Evolutionary conservation across 2,797 vertebrate species (phyloP), one percentile per base, ranked within the genome.

Genomic region (Hozukius guyotensis): DNA sequence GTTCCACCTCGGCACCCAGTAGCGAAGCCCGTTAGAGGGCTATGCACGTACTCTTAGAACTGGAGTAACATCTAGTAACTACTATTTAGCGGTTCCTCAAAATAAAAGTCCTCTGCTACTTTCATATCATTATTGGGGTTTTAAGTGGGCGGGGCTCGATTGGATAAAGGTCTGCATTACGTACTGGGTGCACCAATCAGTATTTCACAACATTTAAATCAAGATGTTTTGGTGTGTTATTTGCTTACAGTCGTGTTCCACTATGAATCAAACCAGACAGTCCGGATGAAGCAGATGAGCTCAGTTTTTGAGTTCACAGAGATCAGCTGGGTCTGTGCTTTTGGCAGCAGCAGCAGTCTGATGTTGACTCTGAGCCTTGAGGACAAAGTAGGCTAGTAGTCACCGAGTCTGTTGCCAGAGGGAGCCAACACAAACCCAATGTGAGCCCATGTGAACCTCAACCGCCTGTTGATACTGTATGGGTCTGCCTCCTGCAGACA

Each of bases 301-400:
- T 55, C 31, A 62, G 56, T 14, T 66, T 25, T 11, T 73, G 20
- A 31, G 31, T 13, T 72, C 55, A 56, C 63, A 56, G 42, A 60
- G 59, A 22, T 57, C 11, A 7, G 32, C 2, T 12, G 9, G 66
- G 24, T 66, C 75, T 64, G 59, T 76, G 65, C 16, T 31, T 81
- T 65, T 77, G 76, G 81, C 78, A 72, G 77, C 72, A 29, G 59
- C 49, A 75, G 73, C 56, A 32, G 61, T 31, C 59, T 66, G 62
- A 64, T 77, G 65, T 77, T 87, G 75, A 81, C 65, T 32, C 70
- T 78, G 66, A 56, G 46, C 18, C 63, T 72, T 10, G 18, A 60
- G 66, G 63, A 81, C 49, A 64, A 69, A 78, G 61, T 52, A 49
- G 6, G 7, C 29, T 55, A 16, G 16, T 46, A 46, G 46, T 46